Percentiles rank a stretch among this genome's conserved stretches.
These are phyloP conservation scores for Sebastes cheni DNA, from an alignment of 2,797 vertebrate genomes.

Conservation along the genomic window DNA sequence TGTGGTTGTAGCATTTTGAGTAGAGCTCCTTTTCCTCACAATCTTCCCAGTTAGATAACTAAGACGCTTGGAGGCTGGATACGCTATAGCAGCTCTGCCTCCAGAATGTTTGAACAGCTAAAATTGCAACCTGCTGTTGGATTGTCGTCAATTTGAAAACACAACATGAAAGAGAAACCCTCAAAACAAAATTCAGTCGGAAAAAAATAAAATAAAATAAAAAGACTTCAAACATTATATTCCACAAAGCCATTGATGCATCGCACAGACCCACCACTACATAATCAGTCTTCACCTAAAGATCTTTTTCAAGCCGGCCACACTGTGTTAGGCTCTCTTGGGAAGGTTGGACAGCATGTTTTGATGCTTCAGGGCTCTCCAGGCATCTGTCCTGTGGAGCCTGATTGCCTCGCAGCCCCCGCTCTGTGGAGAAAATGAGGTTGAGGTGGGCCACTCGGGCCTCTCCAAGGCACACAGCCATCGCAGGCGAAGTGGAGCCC, in stretches of 20 bases:
- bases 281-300: conserved; percentile 65
- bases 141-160: conserved; percentile 9
- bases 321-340: conserved; percentile 47
- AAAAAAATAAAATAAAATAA: background rate
- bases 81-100: background rate
- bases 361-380: conserved; percentile 73
- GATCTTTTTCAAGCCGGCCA: conserved; percentile 56
- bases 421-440: conserved; percentile 83
- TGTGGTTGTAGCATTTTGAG: background rate
- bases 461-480: conserved; percentile 70
- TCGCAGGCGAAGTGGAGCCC: conserved; percentile 74
- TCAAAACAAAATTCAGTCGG: conserved; percentile 1
- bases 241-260: conserved; percentile 48
- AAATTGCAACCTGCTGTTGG: conserved; percentile 17
- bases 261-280: conserved; percentile 19
- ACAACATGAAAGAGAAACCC: conserved; percentile 15
- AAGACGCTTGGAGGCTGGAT: background rate
- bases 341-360: conserved; percentile 68
- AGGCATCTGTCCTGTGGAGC: conserved; percentile 74
- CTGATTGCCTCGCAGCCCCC: conserved; percentile 80
- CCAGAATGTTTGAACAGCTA: background rate
- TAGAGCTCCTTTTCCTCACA: background rate
- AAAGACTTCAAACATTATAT: conserved; percentile 26
- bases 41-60: background rate
- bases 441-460: conserved; percentile 77